Conservation (phyloP, 2,888 invertebrate species). For the Eristalis pertinax region DNA sequence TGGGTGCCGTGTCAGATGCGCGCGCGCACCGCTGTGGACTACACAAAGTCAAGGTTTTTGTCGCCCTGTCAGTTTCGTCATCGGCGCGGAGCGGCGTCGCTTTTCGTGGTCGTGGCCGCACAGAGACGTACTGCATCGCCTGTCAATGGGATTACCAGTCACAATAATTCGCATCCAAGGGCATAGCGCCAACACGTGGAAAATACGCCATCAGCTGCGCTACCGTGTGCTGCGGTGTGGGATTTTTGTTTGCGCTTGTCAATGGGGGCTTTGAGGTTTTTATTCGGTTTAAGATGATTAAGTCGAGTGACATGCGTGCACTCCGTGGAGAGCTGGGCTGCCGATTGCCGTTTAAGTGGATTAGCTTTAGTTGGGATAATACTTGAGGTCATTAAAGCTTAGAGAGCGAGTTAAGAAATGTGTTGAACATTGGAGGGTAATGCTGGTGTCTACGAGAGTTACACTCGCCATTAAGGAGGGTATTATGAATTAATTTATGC, state of each 20-base stretch:
- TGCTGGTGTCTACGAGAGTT: neutral
- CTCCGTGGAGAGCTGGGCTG: neutral
- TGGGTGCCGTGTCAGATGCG: neutral
- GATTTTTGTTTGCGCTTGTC: neutral
- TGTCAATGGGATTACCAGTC: conserved; percentile 25
- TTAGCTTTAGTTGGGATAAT: conserved; percentile 10
- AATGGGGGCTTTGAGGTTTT: conserved; percentile 13
- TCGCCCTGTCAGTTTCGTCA: conserved; percentile 42
- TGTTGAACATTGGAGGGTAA: neutral
- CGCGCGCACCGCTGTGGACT: neutral
- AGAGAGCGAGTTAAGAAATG: neutral
- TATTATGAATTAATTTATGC: neutral
- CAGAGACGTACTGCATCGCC: conserved; percentile 10
- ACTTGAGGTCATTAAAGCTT: conserved; percentile 1
- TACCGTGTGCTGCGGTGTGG: neutral
- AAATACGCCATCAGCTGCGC: conserved; percentile 7
- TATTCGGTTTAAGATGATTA: conserved; percentile 43
- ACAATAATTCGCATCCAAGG: conserved; percentile 49
- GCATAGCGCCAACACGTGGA: conserved; percentile 37
- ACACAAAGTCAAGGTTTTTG: conserved; percentile 52
- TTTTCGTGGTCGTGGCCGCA: conserved; percentile 33
- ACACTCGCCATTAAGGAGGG: neutral
- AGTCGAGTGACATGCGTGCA: conserved; percentile 14
- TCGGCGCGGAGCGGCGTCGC: neutral
- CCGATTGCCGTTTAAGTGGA: conserved; percentile 24